phyloP scores from a whole-genome alignment of 2,113 vertebrate genomes.

The Sinocyclocheilus grahami region DNA sequence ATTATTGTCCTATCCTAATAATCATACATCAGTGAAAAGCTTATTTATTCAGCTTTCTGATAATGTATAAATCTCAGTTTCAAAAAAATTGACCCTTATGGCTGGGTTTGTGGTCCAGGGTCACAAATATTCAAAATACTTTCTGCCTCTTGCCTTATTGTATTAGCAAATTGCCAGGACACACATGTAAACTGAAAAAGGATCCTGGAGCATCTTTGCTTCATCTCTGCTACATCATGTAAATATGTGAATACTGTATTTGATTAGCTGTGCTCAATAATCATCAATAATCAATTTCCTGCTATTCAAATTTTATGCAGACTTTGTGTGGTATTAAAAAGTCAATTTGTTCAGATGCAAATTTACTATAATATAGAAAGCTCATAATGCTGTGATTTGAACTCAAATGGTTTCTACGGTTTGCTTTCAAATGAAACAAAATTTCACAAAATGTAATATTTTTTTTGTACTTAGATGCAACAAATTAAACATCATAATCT shows the following conservation, averaged over 20 bases:
- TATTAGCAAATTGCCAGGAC: no score
- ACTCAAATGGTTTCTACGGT: no score
- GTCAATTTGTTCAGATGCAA: background rate
- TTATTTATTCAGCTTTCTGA: no score
- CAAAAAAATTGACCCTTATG: no score
- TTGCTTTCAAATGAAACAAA: background rate
- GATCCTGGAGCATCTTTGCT: background rate
- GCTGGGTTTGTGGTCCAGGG: no score
- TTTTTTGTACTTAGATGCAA: background rate
- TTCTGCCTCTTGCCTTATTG: no score
- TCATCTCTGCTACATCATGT: background rate
- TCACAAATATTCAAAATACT: no score
- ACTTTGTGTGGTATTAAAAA: background rate
- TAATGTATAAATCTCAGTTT: no score
- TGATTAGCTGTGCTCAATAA: background rate
- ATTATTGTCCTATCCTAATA: no score
- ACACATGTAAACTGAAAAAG: background rate
- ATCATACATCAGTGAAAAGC: no score
- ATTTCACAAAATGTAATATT: background rate
- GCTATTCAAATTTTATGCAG: background rate
- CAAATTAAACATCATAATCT: slow-evolving; percentile 13
- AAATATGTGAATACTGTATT: background rate
- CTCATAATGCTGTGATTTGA: background rate
- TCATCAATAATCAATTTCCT: background rate
- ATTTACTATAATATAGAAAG: background rate